Evolutionary conservation across 2,113 vertebrate genomes (phyloP), one percentile per base, ranked within the genome.

Genomic region (Penelope pileata): DNA sequence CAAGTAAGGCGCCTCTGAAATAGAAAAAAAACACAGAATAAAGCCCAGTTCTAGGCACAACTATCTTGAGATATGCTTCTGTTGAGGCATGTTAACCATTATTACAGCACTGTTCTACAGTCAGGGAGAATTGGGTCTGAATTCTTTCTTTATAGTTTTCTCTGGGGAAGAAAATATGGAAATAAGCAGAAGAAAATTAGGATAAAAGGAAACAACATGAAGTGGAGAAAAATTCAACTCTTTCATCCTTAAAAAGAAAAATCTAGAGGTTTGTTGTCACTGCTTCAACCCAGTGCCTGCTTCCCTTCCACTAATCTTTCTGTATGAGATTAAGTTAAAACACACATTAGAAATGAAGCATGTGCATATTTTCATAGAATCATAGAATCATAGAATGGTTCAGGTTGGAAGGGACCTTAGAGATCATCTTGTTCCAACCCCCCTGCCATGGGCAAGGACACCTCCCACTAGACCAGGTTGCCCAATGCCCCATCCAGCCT

Each of bases 271-370:
- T 47, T 83, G 63, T 91, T 82, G 56, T 91, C 26, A 30, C 75
- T 67, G 51, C 27, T 81, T n/a, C 38, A 66, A 43, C 12, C 73
- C 36, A 64, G 30, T 0, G 17, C 22, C 54, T 85, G 75, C 48
- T 95, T 79, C 62, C 91, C 60, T 85, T 76, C 22, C 47, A 83
- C 12, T 70, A 72, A 16, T 83, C 53, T 66, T 87, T 0, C 68
- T 64, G 67, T 79, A 77, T 10, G 42, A 59, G 53, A 63, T 80
- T 89, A 77, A 92, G 42, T 63, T 88, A 88, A 94, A 91, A 95
- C 70, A 91, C 36, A 94, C 51, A 80, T 58, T 59, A 83, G 42
- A 91, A 95, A 88, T 48, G 30, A 88, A 77, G 47, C 34, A 30
- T 59, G 42, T 50, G 22, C 48, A 50, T 24, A 50, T 24, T 50